Conservation (phyloP, 1,140 invertebrate genomes). For the Zaprionus capensis region DNA sequence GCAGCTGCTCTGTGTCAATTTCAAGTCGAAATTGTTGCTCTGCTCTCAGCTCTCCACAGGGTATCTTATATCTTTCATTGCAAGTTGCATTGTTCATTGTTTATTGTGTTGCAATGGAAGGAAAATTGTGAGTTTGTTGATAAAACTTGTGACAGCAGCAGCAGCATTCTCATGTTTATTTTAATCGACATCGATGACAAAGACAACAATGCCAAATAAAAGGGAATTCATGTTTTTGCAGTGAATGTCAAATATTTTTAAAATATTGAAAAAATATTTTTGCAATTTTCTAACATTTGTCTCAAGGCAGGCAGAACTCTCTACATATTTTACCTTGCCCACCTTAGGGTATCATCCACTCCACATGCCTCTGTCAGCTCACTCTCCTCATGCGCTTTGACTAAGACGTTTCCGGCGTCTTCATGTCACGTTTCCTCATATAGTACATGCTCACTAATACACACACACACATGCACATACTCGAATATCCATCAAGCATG, state of each 20-base stretch:
- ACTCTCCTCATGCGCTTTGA: background rate
- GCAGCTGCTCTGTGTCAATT: background rate
- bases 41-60: background rate
- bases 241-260: background rate
- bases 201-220: background rate
- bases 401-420: slow-evolving; percentile 16
- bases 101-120: background rate
- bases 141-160: background rate
- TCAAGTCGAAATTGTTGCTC: background rate
- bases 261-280: background rate
- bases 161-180: background rate
- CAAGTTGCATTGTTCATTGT: background rate
- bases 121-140: background rate
- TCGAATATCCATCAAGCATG: slow-evolving; percentile 52
- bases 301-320: background rate
- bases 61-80: background rate
- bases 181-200: background rate
- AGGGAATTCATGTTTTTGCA: background rate
- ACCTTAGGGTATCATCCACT: background rate
- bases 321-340: background rate
- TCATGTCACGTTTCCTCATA: slow-evolving; percentile 52
- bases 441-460: slow-evolving; percentile 27
- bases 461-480: slow-evolving; percentile 11
- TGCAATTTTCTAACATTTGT: background rate
- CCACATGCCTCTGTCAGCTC: background rate